Conservation (phyloP, 2,888 invertebrate genomes). For the Pristionchus entomophagus region DNA sequence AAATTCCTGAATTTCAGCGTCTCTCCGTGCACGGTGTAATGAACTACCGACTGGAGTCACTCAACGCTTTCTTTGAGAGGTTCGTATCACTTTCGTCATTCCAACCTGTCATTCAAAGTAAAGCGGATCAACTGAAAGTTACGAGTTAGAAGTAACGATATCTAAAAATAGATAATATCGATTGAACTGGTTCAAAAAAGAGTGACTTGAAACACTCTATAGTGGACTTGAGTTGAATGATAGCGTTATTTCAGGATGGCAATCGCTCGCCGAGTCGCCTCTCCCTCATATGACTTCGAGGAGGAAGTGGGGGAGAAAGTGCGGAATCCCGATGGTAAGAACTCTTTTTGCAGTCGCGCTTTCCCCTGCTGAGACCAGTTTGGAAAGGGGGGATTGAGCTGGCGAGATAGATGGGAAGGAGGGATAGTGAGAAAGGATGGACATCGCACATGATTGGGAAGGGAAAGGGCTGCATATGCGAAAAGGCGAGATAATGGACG, state of each 20-base stretch:
- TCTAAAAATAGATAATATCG: too few species aligned
- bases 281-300: conserved; percentile 27
- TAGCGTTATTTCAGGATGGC: conserved; percentile 40
- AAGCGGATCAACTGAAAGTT: too few species aligned
- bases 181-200: too few species aligned
- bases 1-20: not conserved
- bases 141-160: too few species aligned
- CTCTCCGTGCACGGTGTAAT: conserved; percentile 45
- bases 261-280: not conserved
- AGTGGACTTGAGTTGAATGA: too few species aligned
- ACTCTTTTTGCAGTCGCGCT: conserved; percentile 1
- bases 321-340: conserved; percentile 43
- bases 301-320: conserved; percentile 21
- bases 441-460: not conserved
- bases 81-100: not conserved
- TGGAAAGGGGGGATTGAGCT: not conserved
- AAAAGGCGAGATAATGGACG: not conserved
- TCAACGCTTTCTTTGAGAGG: conserved; percentile 46
- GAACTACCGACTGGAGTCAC: conserved; percentile 47
- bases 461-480: not conserved
- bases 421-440: not conserved
- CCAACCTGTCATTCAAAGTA: not conserved
- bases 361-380: not conserved
- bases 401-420: not conserved
- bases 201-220: too few species aligned